Base-by-base conservation (phyloP, 2,888 invertebrate species). In the Pheosia gnoma region DNA sequence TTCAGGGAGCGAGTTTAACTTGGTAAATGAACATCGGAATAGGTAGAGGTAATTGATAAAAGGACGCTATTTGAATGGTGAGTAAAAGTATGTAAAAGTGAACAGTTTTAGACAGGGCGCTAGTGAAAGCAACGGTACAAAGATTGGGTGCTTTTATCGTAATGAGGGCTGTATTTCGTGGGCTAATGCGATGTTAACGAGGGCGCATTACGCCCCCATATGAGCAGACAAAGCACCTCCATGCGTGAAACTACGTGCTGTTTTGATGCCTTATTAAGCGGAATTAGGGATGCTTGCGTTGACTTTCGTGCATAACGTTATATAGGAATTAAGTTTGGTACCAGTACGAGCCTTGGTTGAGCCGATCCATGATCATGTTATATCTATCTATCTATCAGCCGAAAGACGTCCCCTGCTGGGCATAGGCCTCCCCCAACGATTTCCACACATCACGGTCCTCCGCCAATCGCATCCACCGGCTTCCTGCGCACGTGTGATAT, bases 161-260 rank as follows among this genome's bases (percentile, higher is more conserved):
- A 67, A 74, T 74, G 67, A 71, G 37, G 68, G 63, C 58, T 64
- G 61, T 68, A 68, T 71, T 82, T 81, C 78, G 78, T 77, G 69
- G 71, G 68, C 67, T 80, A 82, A 82, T 81, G 82, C 68, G 71
- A 77, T 79, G 79, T 75, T 85, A 82, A 85, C 79, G 84, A 82
- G 77, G 73, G 38, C 57, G 59, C 61, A 68, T 78, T 77, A 74
- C 70, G 68, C 68, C 65, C 73, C 74, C 75, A 78, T 82, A 77
- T 70, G 73, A 59, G 67, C 56, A 56, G 56, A 63, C 64, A 75
- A 68, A 68, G 71, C 63, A 63, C 57, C 61, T 55, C 54, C 63
- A 60, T 59, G 67, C 58, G 65, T 66, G 67, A 60, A 67, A 67
- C 64, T 70, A 77, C 60, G 58, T 58, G 58, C 62, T 77, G 64